Conservation (phyloP, 2,797 vertebrate genomes). For the Eremophila alpestris region DNA sequence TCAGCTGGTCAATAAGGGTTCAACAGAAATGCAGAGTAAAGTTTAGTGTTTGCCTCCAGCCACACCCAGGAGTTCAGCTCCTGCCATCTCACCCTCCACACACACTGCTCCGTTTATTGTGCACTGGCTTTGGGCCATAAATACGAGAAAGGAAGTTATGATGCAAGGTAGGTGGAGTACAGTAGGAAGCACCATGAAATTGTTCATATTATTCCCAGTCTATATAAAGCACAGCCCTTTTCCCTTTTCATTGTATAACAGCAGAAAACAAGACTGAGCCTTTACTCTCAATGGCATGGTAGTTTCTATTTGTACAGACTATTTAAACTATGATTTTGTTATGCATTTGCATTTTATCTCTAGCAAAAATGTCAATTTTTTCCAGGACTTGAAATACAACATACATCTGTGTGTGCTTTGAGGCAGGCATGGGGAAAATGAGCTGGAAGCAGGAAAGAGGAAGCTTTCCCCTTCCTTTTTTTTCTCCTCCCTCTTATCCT, state of each 20-base stretch:
- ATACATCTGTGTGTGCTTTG: accelerated
- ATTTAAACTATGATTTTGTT: not conserved
- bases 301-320: not conserved
- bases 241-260: constrained; percentile 42
- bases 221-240: constrained; percentile 41
- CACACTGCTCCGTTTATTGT: not conserved
- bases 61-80: not conserved
- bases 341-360: not conserved
- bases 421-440: not conserved
- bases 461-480: not conserved
- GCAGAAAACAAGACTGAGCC: constrained; percentile 12
- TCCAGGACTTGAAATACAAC: not conserved
- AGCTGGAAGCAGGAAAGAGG: not conserved
- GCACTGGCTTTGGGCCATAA: constrained; percentile 55
- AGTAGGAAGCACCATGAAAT: constrained; percentile 50
- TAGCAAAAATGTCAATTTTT: not conserved
- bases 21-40: not conserved
- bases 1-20: not conserved
- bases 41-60: not conserved
- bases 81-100: not conserved
- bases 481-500: not conserved
- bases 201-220: constrained; percentile 43
- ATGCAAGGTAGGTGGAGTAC: constrained; percentile 61
- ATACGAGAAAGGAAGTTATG: constrained; percentile 63
- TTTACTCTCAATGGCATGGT: not conserved